Conservation (phyloP, 1,140 invertebrate genomes). For the Teleopsis dalmanni region DNA sequence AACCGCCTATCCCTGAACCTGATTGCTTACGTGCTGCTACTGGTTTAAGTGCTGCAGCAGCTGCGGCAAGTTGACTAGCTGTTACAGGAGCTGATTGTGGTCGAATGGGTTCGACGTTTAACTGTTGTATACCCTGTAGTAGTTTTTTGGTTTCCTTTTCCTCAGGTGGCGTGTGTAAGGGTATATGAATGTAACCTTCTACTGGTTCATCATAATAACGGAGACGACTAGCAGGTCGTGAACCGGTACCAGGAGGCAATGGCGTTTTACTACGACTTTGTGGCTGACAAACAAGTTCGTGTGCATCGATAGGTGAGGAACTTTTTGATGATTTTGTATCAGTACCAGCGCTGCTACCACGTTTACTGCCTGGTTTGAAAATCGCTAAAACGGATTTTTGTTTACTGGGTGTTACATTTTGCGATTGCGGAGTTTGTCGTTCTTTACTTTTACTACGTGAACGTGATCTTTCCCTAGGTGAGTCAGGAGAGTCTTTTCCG, state of each 20-base stretch:
- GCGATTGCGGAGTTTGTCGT: constrained; percentile 32
- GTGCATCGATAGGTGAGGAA: constrained; percentile 39
- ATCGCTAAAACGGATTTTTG: constrained; percentile 56
- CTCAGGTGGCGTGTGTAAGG: constrained; percentile 58
- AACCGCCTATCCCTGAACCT: background rate
- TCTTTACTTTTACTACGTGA: constrained; percentile 61
- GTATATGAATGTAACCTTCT: constrained; percentile 55
- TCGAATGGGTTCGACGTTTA: constrained; percentile 18
- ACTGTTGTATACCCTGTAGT: constrained; percentile 30
- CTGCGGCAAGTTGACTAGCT: constrained; percentile 19
- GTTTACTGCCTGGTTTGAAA: constrained; percentile 52
- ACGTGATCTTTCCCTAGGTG: constrained; percentile 40
- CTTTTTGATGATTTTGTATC: constrained; percentile 37
- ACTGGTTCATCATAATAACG: constrained; percentile 55
- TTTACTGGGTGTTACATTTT: constrained; percentile 51
- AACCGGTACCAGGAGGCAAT: constrained; percentile 22
- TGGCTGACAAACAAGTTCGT: constrained; percentile 13
- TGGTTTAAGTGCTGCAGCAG: constrained; percentile 9
- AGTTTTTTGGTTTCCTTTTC: constrained; percentile 46
- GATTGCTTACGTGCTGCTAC: constrained; percentile 6
- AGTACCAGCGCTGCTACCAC: constrained; percentile 28
- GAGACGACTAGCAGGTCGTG: constrained; percentile 33
- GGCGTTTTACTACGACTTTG: constrained; percentile 16
- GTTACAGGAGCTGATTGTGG: constrained; percentile 16
- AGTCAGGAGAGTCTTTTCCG: constrained; percentile 37